Conservation (phyloP, 2,797 vertebrate species). For the Orientallactaga sibirica region DNA sequence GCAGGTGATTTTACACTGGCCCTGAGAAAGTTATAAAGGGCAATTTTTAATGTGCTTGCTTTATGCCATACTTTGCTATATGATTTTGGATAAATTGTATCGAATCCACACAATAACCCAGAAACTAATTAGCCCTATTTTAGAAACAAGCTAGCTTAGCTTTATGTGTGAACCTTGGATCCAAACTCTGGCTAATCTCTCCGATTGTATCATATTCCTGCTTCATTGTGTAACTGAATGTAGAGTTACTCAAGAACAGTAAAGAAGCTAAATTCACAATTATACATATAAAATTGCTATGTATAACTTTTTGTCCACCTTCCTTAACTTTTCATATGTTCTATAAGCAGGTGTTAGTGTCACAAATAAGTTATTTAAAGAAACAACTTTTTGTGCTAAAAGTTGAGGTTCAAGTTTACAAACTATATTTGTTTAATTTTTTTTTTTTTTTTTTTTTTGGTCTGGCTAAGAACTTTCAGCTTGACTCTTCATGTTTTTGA, state of each 20-base stretch:
- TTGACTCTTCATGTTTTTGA: background rate
- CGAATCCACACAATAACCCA: background rate
- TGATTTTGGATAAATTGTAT: background rate
- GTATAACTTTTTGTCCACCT: background rate
- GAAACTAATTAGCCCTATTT: background rate
- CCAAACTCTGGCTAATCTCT: background rate
- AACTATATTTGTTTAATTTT: background rate
- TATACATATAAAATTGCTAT: background rate
- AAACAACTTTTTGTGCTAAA: conserved; percentile 15
- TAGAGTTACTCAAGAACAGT: conserved; percentile 6
- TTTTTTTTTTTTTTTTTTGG: background rate
- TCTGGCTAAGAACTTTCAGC: background rate
- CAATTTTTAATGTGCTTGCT: background rate
- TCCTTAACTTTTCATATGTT: conserved; percentile 11
- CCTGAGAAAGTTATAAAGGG: background rate
- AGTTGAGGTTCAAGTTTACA: conserved; percentile 9
- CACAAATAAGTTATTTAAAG: conserved; percentile 53
- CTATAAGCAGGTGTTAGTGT: background rate
- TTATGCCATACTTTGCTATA: background rate
- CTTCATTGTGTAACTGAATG: background rate
- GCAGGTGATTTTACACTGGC: background rate
- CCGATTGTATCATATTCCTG: background rate
- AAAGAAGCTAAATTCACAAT: conserved; percentile 21
- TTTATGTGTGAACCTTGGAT: background rate
- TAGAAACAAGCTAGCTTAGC: conserved; percentile 26